A percentile compares a stretch with the other conserved stretches of the same genome.
These are phyloP conservation scores for Morus bassanus DNA, from an alignment of 2,797 vertebrate species.

Conservation along the genomic window DNA sequence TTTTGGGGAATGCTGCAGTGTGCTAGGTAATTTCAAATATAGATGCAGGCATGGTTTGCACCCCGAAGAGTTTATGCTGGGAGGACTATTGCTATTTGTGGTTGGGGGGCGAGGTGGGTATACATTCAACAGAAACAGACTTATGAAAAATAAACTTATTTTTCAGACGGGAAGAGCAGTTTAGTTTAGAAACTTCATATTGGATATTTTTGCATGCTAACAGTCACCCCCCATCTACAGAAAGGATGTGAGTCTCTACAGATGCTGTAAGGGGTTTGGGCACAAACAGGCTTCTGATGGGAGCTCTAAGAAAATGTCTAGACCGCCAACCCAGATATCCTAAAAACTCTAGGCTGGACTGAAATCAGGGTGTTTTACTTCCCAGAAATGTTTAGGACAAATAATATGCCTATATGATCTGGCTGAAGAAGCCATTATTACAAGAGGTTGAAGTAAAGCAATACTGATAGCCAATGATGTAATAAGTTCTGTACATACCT, in stretches of 20 bases:
- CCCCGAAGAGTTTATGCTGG: background rate
- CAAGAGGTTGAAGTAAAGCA: background rate
- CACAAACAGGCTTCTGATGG: background rate
- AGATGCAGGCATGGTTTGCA: background rate
- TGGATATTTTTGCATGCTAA: background rate
- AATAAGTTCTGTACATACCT: accelerated
- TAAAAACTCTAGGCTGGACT: background rate
- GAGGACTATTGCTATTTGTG: background rate
- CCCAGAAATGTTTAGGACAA: background rate
- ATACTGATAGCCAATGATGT: accelerated
- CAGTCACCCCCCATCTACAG: background rate
- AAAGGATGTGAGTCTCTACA: background rate
- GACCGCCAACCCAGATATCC: background rate
- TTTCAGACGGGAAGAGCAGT: background rate
- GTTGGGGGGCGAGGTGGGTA: background rate
- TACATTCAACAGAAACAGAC: background rate
- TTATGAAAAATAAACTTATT: background rate
- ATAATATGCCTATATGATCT: background rate
- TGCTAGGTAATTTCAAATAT: background rate
- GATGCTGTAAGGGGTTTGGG: background rate
- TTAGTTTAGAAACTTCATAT: background rate
- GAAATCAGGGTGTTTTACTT: background rate
- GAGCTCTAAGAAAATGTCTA: background rate
- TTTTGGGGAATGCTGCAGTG: background rate
- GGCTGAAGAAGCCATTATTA: background rate